Evolutionary conservation across 2,888 invertebrate genomes (phyloP).

Genomic region (Eledona agricola): DNA sequence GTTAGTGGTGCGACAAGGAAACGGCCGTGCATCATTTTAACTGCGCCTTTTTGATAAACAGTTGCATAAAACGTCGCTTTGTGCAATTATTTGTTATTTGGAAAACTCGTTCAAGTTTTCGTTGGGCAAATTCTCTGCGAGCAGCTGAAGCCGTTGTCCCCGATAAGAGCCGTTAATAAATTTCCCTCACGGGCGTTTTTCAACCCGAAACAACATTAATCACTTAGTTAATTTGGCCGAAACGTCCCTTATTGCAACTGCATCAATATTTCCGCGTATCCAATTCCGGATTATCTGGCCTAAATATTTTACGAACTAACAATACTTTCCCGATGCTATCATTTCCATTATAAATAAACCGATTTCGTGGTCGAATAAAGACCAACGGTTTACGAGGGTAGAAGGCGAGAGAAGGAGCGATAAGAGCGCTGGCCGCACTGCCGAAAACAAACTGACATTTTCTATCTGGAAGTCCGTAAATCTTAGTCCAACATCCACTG

Average conservation of each 20-base stretch:
- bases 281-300: conserved; percentile 38
- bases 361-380: conserved; percentile 38
- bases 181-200: conserved; percentile 14
- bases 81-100: too few species aligned
- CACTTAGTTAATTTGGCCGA: conserved; percentile 29
- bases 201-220: conserved; percentile 31
- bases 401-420: conserved; percentile 33
- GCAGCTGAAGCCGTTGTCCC: too few species aligned
- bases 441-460: conserved; percentile 53
- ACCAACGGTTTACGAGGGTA: conserved; percentile 38
- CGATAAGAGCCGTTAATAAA: conserved; percentile 25
- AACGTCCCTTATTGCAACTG: conserved; percentile 21
- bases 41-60: too few species aligned
- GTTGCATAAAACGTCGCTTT: too few species aligned
- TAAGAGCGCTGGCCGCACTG: conserved; percentile 31
- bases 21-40: too few species aligned
- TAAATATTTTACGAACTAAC: conserved; percentile 41
- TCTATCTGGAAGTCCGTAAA: conserved; percentile 57
- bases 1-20: too few species aligned
- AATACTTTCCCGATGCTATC: conserved; percentile 32
- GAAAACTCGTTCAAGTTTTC: too few species aligned
- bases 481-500: conserved; percentile 44
- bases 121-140: too few species aligned
- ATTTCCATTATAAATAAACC: conserved; percentile 36
- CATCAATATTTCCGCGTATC: conserved; percentile 20